A percentile compares a stretch with the other conserved stretches of the same genome.
These are phyloP conservation scores for Gambusia yucatana DNA, from an alignment of 2,797 vertebrate genomes.

Conservation along the genomic window DNA sequence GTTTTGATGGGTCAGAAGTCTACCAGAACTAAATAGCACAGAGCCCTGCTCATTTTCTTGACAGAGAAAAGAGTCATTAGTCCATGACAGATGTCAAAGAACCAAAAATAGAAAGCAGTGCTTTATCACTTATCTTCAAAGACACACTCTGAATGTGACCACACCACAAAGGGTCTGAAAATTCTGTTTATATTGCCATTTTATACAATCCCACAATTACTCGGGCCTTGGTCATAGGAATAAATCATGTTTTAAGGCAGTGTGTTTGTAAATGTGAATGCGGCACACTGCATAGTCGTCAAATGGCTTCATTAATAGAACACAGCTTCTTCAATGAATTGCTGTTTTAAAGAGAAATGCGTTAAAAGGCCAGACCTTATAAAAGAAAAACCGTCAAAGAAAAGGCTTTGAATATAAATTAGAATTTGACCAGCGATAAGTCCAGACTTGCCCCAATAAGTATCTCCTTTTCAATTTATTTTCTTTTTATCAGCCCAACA, in stretches of 20 bases:
- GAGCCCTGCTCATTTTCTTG: conserved; percentile 59
- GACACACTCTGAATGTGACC: conserved; percentile 71
- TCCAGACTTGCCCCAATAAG: conserved; percentile 4
- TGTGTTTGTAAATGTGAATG: conserved; percentile 39
- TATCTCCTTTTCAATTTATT: conserved; percentile 18
- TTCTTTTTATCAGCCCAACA: conserved; percentile 4
- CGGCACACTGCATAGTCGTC: conserved; percentile 36
- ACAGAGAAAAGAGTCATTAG: conserved; percentile 61
- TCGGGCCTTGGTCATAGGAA: conserved; percentile 47
- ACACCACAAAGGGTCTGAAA: conserved; percentile 73
- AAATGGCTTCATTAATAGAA: conserved; percentile 43
- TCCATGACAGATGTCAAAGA: conserved; percentile 53
- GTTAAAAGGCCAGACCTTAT: not conserved
- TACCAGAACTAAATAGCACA: conserved; percentile 42
- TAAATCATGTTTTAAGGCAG: conserved; percentile 37
- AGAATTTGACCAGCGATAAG: not conserved
- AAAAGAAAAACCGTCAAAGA: not conserved
- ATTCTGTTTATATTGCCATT: conserved; percentile 46
- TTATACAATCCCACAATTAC: conserved; percentile 44
- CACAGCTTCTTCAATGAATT: conserved; percentile 2
- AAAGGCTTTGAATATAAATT: conserved; percentile 12
- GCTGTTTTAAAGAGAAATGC: conserved; percentile 8
- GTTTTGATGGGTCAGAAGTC: conserved; percentile 38
- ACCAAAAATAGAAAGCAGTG: conserved; percentile 69
- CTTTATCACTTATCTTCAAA: conserved; percentile 83